Conservation (phyloP, 2,113 vertebrate genomes). For the Hirundichthys speculiger region DNA sequence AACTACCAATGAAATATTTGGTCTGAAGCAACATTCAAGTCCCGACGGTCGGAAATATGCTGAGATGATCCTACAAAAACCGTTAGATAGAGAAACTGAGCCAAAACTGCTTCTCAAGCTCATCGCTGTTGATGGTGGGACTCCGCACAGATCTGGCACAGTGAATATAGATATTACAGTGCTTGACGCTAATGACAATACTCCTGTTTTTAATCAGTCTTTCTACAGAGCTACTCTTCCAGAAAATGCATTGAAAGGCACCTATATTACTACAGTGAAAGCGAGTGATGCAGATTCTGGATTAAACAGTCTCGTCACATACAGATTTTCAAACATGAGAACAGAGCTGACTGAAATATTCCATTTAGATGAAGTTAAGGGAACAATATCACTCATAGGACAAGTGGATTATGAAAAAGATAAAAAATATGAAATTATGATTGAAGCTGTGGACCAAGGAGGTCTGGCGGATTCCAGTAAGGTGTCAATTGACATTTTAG, state of each 20-base stretch:
- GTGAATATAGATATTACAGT: constrained; percentile 60
- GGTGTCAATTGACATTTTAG: constrained; percentile 77
- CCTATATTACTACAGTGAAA: constrained; percentile 42
- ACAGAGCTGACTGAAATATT: constrained; percentile 48
- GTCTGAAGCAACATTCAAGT: constrained; percentile 34
- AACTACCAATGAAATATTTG: constrained; percentile 38
- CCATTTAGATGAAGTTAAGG: constrained; percentile 68
- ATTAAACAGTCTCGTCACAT: constrained; percentile 72
- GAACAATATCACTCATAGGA: constrained; percentile 66
- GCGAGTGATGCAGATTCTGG: constrained; percentile 58
- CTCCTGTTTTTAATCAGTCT: constrained; percentile 56
- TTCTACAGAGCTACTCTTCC: constrained; percentile 35
- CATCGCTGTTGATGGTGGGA: constrained; percentile 57
- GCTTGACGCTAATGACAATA: constrained; percentile 47
- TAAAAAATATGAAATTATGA: constrained; percentile 66
- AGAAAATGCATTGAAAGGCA: constrained; percentile 39
- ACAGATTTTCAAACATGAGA: constrained; percentile 69
- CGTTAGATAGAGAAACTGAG: constrained; percentile 66
- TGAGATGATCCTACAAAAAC: constrained; percentile 60
- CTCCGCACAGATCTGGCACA: constrained; percentile 67
- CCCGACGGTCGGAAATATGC: constrained; percentile 55
- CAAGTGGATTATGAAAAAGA: constrained; percentile 78
- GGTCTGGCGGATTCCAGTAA: constrained; percentile 74
- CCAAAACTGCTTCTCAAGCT: constrained; percentile 48
- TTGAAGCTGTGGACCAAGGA: constrained; percentile 81